phyloP scores from a whole-genome alignment of 2,113 vertebrate genomes.

The Gnathonemus echidnorhynchus region DNA sequence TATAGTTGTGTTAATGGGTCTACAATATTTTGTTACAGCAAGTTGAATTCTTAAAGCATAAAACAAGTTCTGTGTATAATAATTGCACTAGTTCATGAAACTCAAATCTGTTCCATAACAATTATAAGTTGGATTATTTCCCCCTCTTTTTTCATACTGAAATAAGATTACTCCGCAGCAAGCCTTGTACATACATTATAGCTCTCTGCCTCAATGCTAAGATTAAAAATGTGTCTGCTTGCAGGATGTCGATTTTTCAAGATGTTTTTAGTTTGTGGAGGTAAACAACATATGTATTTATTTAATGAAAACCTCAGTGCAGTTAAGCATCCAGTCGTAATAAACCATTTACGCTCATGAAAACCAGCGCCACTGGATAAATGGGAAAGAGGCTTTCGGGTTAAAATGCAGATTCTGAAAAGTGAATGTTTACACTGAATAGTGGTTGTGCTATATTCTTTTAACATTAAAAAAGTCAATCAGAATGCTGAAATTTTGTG shows the following conservation, averaged over 20 bases:
- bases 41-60: neutral
- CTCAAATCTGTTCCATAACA: neutral
- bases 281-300: constrained; percentile 1
- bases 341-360: neutral
- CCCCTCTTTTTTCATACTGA: neutral
- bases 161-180: neutral
- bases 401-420: neutral
- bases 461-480: neutral
- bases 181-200: neutral
- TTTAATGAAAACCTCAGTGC: neutral
- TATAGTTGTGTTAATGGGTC: neutral
- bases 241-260: neutral
- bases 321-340: neutral
- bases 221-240: neutral
- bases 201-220: neutral
- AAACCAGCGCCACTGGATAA: neutral
- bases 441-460: neutral
- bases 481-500: neutral
- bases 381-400: neutral
- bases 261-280: neutral
- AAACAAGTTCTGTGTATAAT: neutral
- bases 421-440: neutral
- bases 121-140: neutral
- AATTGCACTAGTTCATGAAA: neutral
- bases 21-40: neutral